These are phyloP conservation scores for Apomyelois bistriatella DNA, from an alignment of 2,888 invertebrate species.

Conservation along the genomic window DNA sequence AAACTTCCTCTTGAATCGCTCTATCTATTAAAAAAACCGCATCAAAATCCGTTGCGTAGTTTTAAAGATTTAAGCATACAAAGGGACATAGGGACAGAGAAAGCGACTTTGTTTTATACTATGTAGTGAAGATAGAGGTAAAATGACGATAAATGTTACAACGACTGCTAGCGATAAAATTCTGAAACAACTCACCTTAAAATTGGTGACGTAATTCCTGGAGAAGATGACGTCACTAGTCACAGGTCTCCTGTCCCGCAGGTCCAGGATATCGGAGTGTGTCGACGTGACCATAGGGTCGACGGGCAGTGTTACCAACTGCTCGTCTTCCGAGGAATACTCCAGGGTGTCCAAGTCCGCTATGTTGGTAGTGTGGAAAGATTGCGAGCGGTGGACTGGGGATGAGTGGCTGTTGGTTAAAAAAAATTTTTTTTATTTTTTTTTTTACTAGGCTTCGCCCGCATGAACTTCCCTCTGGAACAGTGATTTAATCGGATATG, in stretches of 20 bases:
- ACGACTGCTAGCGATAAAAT: too few species aligned
- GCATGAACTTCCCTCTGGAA: too few species aligned
- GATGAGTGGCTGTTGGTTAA: slow-evolving; percentile 61
- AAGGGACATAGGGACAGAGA: too few species aligned
- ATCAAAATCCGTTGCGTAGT: too few species aligned
- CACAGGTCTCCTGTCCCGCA: slow-evolving; percentile 46
- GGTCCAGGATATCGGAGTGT: slow-evolving; percentile 61
- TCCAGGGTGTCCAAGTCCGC: slow-evolving; percentile 53
- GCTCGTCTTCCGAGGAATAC: slow-evolving; percentile 64
- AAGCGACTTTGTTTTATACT: too few species aligned
- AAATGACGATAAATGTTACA: too few species aligned
- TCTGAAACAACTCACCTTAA: slow-evolving; percentile 57
- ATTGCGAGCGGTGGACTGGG: slow-evolving; percentile 73
- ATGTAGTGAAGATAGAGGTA: too few species aligned
- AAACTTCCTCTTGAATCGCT: too few species aligned
- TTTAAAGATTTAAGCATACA: too few species aligned
- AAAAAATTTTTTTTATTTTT: neutral
- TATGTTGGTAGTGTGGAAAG: slow-evolving; percentile 72
- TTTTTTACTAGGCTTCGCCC: too few species aligned
- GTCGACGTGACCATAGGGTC: slow-evolving; percentile 69
- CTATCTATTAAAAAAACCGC: too few species aligned
- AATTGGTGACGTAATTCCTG: slow-evolving; percentile 56
- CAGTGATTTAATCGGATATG: too few species aligned
- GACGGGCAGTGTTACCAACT: slow-evolving; percentile 42
- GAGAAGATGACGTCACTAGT: slow-evolving; percentile 53